A percentile compares a stretch with the other conserved stretches of the same genome.
Evolutionary conservation across 1,140 invertebrate species (phyloP).

Genomic region (Heliconius congener): DNA sequence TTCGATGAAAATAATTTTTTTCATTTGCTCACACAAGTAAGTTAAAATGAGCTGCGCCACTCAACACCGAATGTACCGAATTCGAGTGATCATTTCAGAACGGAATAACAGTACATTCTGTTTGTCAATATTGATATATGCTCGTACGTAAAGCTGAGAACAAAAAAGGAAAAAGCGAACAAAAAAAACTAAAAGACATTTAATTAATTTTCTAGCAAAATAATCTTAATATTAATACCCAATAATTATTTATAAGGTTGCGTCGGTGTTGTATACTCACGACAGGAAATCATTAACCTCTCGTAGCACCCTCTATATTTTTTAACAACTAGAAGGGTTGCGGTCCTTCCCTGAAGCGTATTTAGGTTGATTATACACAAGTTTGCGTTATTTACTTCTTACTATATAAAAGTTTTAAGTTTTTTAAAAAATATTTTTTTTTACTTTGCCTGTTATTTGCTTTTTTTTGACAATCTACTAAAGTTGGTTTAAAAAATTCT

Average conservation of each 20-base stretch:
- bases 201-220: neutral
- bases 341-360: neutral
- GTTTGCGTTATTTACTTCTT: neutral
- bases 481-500: no score
- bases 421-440: neutral
- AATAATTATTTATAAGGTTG: neutral
- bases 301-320: constrained; percentile 18
- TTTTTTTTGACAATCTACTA: no score
- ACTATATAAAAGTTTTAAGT: neutral
- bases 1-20: no score
- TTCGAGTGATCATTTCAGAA: no score
- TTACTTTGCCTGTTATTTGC: neutral
- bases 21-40: no score
- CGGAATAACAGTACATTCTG: no score
- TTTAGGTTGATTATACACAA: constrained; percentile 4
- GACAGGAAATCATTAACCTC: constrained; percentile 24
- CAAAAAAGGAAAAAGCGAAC: neutral
- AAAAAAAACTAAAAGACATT: neutral
- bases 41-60: no score
- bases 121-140: no score
- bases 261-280: neutral
- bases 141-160: neutral
- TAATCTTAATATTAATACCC: neutral
- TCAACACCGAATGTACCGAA: no score
- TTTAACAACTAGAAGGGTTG: constrained; percentile 21